Base-by-base conservation (phyloP, 1,140 invertebrate species). In the Achatina immaculata region DNA sequence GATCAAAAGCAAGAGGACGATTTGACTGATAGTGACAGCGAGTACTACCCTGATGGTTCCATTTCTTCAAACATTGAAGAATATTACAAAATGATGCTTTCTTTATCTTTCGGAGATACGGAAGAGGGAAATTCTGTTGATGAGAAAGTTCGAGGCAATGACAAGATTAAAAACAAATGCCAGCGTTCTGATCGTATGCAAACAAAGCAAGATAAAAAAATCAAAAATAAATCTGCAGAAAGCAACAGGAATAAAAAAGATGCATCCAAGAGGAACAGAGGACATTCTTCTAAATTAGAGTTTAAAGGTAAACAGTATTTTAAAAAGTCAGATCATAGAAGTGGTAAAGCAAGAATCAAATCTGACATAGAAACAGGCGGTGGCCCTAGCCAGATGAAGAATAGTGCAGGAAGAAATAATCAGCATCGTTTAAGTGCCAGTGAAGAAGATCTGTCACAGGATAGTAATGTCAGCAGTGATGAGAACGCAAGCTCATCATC, bases 391-490 rank as follows among this genome's bases (percentile, higher is more conserved):
- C 58, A 62, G 31, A 68, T 9, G 24, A 68, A 78, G n/a, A 36
- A 68, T 7, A 28, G 66, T 43, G 51, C 66, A 24, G 68, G 40
- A 31, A 68, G 14, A 34, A 24, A 62, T 7, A 78, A 66, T 14
- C 7, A 51, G 24, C 75, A 66, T 40, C 65, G 36, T 19, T 28
- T 40, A 24, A 78, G 75, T 34, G 45, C 58, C 19, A 66, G 58
- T 78, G 58, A 78, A n/a, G 58, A 66, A n/a, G 58, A 78, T 34
- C 24, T 42, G 21, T 9, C 0, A 16, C 2, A 68, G 24, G 40
- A 68, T 31, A 34, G 16, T 31, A 62, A 31, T 28, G 28, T 9
- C 7, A 9, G 16, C 7, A 9, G 16, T 6, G 28, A 34, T 34
- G 31, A 62, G 7, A 2, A 62, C 9, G 1, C 11, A 0, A 31